Evolutionary conservation across 2,797 vertebrate genomes (phyloP), one percentile per base, ranked within the genome.

Genomic region (Hybognathus amarus): DNA sequence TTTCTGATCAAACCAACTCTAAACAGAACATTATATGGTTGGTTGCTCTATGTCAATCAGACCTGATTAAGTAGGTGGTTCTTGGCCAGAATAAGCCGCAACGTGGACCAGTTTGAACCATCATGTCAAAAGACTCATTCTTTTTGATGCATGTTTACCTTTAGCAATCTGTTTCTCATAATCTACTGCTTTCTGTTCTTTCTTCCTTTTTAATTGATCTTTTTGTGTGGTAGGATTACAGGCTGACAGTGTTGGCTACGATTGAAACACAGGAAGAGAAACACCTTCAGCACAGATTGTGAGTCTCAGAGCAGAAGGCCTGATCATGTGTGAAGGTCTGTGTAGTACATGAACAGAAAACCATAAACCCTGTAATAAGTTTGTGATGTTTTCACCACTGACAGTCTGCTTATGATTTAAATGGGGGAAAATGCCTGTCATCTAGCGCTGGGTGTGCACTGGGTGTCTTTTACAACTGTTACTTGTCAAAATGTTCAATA

Each of bases 111-210:
- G 73, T 87, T 17, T 50, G 47, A 50, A 50, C 1, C 18, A 20
- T 52, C 50, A 52, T 6, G 54, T 79, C 64, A 92, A 92, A 91
- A 77, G 92, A 93, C 89, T 93, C 92, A 93, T 87, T 87, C 92
- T 90, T 92, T 90, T 90, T 94, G 92, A 94, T 94, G 94, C 90
- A 92, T 95, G 94, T 95, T 95, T 94, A 94, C 92, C 91, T 93
- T 93, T 91, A 89, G 86, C 79, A 92, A 92, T 94, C 92, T 95
- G 93, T 94, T 95, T 93, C 91, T 88, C 89, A 92, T 92, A 92
- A 92, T 81, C 86, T 86, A 89, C 91, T 88, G 87, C 79, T 86
- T 85, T 92, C 59, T 88, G 87, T 88, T 87, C 88, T 73, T 87
- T 80, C 82, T 83, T 82, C 27, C 61, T 17, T 83, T 88, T 54